Evolutionary conservation across 2,797 vertebrate genomes (phyloP).

Genomic region (Linurgus olivaceus): DNA sequence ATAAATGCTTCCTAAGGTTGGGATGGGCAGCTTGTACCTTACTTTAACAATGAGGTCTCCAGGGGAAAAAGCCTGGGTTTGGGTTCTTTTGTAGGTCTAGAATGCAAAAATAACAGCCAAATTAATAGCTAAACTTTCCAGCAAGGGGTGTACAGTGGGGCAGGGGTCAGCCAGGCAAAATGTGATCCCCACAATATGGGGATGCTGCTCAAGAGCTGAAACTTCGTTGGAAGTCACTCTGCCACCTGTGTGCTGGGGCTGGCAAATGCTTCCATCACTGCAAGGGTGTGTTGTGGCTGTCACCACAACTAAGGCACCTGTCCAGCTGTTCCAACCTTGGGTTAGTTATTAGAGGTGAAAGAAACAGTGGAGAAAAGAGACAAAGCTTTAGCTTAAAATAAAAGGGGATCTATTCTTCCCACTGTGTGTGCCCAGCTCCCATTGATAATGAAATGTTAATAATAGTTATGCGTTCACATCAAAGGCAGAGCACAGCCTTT

Average conservation of each 20-base stretch:
- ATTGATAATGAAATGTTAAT: slow-evolving; percentile 67
- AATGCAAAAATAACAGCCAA: background rate
- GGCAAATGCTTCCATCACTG: background rate
- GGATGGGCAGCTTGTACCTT: background rate
- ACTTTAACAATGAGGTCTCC: background rate
- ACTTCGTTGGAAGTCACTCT: background rate
- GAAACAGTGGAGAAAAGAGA: background rate
- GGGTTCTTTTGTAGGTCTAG: background rate
- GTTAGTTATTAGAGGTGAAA: background rate
- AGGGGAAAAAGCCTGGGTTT: background rate
- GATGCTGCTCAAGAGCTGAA: background rate
- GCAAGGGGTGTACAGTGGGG: background rate
- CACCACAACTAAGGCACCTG: background rate
- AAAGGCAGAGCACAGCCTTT: slow-evolving; percentile 59
- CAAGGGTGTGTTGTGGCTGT: background rate
- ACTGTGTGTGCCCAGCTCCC: background rate
- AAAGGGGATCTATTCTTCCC: slow-evolving; percentile 4
- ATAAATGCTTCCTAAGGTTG: background rate
- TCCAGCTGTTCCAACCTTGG: background rate
- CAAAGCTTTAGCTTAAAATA: background rate
- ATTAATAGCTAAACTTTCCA: background rate
- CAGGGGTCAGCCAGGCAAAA: background rate
- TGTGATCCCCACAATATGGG: background rate
- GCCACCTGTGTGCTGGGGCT: background rate
- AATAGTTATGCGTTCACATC: slow-evolving; percentile 55